These are phyloP conservation scores for Eumacrocentrus americanus DNA, from an alignment of 2,888 invertebrate species.

Conservation along the genomic window DNA sequence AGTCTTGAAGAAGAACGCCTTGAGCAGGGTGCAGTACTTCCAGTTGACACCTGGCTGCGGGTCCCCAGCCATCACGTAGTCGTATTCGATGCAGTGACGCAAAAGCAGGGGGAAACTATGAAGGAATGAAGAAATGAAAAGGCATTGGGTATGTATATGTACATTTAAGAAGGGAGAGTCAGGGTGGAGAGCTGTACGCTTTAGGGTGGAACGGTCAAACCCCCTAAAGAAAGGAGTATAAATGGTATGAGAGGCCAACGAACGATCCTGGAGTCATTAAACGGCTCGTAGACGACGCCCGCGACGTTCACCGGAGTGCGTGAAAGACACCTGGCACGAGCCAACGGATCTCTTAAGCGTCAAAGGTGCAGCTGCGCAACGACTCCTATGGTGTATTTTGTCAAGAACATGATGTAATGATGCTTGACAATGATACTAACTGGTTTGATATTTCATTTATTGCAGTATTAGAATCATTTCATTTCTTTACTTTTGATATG, in stretches of 20 bases:
- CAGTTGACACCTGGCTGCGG: conserved; percentile 33
- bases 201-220: conserved; percentile 28
- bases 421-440: no score
- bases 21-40: neutral
- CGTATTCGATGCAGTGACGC: conserved; percentile 9
- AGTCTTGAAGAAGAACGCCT: conserved; percentile 18
- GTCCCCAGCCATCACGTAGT: conserved; percentile 29
- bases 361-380: conserved; percentile 14
- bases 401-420: conserved; percentile 12
- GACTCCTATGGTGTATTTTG: neutral
- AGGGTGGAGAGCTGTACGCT: conserved; percentile 10
- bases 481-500: no score
- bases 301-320: conserved; percentile 14
- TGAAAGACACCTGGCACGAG: conserved; percentile 38
- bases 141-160: conserved; percentile 15
- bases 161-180: conserved; percentile 14
- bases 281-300: conserved; percentile 31
- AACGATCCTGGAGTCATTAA: conserved; percentile 33
- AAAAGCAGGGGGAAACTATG: neutral
- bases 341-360: conserved; percentile 31
- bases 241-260: conserved; percentile 2
- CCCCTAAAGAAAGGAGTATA: conserved; percentile 26
- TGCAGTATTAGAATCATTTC: no score
- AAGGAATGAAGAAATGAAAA: conserved; percentile 31
- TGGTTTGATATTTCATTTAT: no score